Conservation (phyloP, 2,797 vertebrate genomes). For the Liasis olivaceus region DNA sequence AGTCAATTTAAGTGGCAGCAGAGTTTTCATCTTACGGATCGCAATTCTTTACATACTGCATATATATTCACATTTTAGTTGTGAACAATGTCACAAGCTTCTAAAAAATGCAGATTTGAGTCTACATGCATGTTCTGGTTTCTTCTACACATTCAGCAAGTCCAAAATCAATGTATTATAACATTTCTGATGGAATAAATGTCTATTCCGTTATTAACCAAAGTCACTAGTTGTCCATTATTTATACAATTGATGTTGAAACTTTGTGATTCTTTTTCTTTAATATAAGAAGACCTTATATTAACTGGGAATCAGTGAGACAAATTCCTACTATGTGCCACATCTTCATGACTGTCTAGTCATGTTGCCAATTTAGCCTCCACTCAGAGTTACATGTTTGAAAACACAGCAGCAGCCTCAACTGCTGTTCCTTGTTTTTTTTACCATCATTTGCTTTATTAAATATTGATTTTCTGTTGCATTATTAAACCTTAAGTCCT, state of each 20-base stretch:
- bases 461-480: slow-evolving; percentile 85
- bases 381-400: slow-evolving; percentile 66
- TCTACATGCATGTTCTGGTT: background rate
- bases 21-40: background rate
- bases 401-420: slow-evolving; percentile 72
- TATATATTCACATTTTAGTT: background rate
- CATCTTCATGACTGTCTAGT: slow-evolving; percentile 66
- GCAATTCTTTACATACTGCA: background rate
- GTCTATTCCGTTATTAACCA: background rate
- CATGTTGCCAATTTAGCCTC: slow-evolving; percentile 67
- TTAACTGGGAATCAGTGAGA: slow-evolving; percentile 61
- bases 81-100: background rate
- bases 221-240: slow-evolving; percentile 34
- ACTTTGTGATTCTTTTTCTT: background rate
- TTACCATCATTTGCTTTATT: slow-evolving; percentile 83
- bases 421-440: slow-evolving; percentile 77
- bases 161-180: background rate
- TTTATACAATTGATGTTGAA: slow-evolving; percentile 28
- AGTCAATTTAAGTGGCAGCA: background rate
- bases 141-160: background rate
- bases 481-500: slow-evolving; percentile 82
- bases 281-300: slow-evolving; percentile 52
- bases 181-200: background rate
- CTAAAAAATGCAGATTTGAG: background rate
- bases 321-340: slow-evolving; percentile 56